These are phyloP conservation scores for Meriones psammophilus DNA, from an alignment of 2,797 vertebrate genomes.

Conservation along the genomic window DNA sequence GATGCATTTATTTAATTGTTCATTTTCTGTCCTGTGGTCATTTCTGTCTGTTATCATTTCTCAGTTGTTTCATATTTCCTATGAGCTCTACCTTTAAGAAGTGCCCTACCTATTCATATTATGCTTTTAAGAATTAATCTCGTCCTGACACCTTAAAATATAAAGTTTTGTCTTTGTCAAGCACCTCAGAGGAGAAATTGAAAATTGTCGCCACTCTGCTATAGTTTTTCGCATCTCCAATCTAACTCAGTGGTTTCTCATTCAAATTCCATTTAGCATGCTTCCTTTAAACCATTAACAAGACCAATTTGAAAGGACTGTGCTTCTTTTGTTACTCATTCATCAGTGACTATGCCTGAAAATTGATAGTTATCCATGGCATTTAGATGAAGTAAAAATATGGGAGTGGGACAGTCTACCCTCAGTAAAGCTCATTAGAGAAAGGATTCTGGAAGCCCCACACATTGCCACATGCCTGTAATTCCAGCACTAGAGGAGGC, in stretches of 20 bases:
- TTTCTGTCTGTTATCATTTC: constrained; percentile 22
- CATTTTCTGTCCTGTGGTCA: not conserved
- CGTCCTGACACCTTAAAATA: not conserved
- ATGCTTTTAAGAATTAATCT: constrained; percentile 38
- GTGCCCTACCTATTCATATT: not conserved
- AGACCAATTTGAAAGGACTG: constrained; percentile 30
- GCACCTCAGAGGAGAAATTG: not conserved
- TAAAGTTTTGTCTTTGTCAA: not conserved
- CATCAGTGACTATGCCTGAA: constrained; percentile 54
- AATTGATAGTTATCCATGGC: constrained; percentile 18
- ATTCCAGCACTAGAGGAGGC: no score
- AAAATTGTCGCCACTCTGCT: constrained; percentile 68
- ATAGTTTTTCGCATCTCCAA: constrained; percentile 73
- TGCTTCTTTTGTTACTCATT: constrained; percentile 44
- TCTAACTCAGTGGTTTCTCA: constrained; percentile 63
- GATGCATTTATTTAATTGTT: constrained; percentile 25
- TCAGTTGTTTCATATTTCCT: constrained; percentile 31
- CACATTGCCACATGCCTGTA: no score
- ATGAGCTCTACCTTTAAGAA: constrained; percentile 26
- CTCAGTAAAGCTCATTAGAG: constrained; percentile 31
- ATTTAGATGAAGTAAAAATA: constrained; percentile 36
- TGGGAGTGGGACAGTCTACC: not conserved
- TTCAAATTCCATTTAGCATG: constrained; percentile 74
- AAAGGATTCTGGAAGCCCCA: not conserved
- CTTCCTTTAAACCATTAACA: constrained; percentile 72